Conservation (phyloP, 2,888 invertebrate genomes). For the Brachyopa scutellaris region DNA sequence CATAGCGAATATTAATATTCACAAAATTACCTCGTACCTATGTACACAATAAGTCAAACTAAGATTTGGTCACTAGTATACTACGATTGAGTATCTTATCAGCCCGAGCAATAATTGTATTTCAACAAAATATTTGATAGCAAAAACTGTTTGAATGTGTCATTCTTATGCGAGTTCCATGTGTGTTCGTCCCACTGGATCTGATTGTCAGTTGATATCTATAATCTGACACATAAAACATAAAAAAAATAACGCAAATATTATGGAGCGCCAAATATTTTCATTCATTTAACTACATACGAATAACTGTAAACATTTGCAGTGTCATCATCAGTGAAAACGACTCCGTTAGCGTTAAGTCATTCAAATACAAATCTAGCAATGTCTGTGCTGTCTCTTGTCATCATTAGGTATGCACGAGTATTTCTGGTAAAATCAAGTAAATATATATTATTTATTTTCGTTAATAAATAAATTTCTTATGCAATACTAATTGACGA, state of each 20-base stretch:
- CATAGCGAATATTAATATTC: background rate
- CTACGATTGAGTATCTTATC: slow-evolving; percentile 7
- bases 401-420: no score
- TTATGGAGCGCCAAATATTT: no score
- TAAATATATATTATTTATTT: background rate
- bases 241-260: no score
- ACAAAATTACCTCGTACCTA: no score
- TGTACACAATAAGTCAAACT: background rate
- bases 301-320: background rate
- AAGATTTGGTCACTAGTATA: background rate
- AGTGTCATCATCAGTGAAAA: background rate
- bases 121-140: background rate
- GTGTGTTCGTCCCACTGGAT: background rate
- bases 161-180: background rate
- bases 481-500: slow-evolving; percentile 19
- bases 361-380: background rate
- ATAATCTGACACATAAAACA: background rate
- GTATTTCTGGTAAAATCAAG: no score
- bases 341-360: background rate
- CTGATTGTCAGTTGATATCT: background rate
- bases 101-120: background rate
- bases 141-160: background rate
- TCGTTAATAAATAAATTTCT: slow-evolving; percentile 15
- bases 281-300: background rate
- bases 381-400: no score